These are phyloP conservation scores for Saiga tatarica DNA, from an alignment of 2,113 vertebrate genomes.

Conservation along the genomic window DNA sequence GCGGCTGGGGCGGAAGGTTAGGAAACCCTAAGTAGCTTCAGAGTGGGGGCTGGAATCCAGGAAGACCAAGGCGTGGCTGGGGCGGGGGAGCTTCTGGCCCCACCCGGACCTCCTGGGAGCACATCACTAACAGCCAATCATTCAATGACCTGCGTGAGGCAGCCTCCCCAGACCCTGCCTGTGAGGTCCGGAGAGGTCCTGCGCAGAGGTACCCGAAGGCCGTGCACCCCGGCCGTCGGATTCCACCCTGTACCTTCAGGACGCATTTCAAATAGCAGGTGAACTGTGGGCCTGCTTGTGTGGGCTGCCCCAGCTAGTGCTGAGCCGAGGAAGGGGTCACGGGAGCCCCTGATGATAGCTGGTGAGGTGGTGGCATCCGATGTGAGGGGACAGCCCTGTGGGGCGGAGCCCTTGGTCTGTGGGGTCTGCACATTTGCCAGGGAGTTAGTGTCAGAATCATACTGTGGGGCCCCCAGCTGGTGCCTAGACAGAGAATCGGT, in stretches of 20 bases:
- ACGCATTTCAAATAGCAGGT: background rate
- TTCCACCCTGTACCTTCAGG: background rate
- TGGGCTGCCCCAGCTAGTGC: background rate
- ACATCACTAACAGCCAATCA: background rate
- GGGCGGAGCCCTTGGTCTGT: background rate
- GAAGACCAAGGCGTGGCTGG: background rate
- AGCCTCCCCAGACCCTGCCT: background rate
- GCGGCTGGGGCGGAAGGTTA: fast-evolving
- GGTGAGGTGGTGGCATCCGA: background rate
- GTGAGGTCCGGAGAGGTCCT: background rate
- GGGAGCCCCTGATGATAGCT: background rate
- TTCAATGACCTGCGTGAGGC: background rate
- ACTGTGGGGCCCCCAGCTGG: background rate
- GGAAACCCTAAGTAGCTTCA: background rate
- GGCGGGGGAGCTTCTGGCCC: too few relatives aligned
- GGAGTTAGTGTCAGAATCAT: background rate
- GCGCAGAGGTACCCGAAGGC: fast-evolving
- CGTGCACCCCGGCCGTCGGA: fast-evolving
- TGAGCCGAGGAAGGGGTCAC: background rate
- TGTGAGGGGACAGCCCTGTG: background rate
- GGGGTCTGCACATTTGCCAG: background rate
- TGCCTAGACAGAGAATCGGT: background rate
- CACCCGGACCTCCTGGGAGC: background rate
- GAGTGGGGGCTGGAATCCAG: background rate
- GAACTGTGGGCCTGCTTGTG: background rate